These are phyloP conservation scores for Pachycephus smyrnensis DNA, from an alignment of 2,888 invertebrate genomes.

Conservation along the genomic window DNA sequence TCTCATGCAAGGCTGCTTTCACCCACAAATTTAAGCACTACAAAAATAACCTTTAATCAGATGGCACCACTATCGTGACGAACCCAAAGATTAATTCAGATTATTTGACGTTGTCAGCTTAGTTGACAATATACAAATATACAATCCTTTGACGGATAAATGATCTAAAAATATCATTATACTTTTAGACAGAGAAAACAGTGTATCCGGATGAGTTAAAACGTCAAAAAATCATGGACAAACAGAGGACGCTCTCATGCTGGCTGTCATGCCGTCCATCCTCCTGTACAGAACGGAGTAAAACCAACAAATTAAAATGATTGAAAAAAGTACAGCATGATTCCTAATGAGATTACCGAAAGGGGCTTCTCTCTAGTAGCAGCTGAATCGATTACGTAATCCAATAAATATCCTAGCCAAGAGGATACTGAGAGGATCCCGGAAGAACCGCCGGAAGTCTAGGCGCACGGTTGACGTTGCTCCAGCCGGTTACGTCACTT, in stretches of 20 bases:
- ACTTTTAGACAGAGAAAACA: not conserved
- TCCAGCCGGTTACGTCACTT: slow-evolving; percentile 62
- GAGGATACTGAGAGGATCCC: not conserved
- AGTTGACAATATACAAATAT: not conserved
- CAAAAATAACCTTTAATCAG: not conserved
- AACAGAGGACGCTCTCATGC: not conserved
- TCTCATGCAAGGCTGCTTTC: not conserved
- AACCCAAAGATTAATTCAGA: not conserved
- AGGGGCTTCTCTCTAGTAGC: not conserved
- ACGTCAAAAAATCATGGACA: not conserved
- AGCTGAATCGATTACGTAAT: not conserved
- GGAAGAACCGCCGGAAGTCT: not conserved
- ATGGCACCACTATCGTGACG: not conserved
- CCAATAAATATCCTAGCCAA: not conserved
- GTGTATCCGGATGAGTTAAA: not conserved
- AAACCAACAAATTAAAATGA: not conserved
- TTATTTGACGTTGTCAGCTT: not conserved
- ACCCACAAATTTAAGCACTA: not conserved
- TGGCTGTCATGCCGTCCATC: not conserved
- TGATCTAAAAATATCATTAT: not conserved
- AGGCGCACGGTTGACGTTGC: not conserved
- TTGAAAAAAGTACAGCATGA: not conserved
- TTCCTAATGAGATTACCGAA: not conserved
- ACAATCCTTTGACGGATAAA: not conserved
- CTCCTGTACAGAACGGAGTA: not conserved